Conservation (phyloP, 1,140 invertebrate species). For the Bombus terrestris region DNA sequence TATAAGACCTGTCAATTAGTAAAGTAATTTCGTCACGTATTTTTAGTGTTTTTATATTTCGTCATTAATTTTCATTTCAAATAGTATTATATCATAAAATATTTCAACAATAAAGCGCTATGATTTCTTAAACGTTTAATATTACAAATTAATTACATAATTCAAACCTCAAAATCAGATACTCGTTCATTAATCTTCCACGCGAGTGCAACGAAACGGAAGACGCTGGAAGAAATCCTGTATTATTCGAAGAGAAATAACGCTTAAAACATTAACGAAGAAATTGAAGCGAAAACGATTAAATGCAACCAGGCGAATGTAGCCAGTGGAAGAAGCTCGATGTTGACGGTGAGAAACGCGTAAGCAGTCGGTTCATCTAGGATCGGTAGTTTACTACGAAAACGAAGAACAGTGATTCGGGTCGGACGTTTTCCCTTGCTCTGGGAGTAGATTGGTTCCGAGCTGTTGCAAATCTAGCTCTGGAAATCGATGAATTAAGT, state of each 20-base stretch:
- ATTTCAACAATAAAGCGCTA: background rate
- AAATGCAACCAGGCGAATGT: background rate
- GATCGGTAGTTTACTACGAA: conserved; percentile 53
- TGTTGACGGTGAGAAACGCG: conserved; percentile 32
- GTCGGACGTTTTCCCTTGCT: conserved; percentile 39
- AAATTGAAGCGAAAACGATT: conserved; percentile 46
- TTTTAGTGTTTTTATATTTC: no score
- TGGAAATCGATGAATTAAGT: conserved; percentile 70
- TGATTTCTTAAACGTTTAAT: background rate
- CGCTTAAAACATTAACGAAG: background rate
- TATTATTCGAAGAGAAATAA: background rate
- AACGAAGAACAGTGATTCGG: conserved; percentile 65
- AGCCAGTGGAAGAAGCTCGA: background rate
- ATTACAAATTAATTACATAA: background rate
- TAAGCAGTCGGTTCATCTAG: conserved; percentile 42
- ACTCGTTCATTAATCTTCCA: background rate
- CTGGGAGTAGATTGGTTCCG: conserved; percentile 58
- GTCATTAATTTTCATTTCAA: background rate
- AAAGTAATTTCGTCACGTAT: background rate
- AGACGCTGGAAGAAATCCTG: no score
- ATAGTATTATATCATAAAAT: background rate
- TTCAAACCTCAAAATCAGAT: background rate
- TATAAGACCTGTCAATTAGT: background rate
- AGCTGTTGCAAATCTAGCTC: conserved; percentile 50
- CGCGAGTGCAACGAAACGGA: no score